A percentile compares a stretch with the other conserved stretches of the same genome.
Conservation (phyloP, 2,888 invertebrate genomes). For the Scrobipalpa costella region DNA sequence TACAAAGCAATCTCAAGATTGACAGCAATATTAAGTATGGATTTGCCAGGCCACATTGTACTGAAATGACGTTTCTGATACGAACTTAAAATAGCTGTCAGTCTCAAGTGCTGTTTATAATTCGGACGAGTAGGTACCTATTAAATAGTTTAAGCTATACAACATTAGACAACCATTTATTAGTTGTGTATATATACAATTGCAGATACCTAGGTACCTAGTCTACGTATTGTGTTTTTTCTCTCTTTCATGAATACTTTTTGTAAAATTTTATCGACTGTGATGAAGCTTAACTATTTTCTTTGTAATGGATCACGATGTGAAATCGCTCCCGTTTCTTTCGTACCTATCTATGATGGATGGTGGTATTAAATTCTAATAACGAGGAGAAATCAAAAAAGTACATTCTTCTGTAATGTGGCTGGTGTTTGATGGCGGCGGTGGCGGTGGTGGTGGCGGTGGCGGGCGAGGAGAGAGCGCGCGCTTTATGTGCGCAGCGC, state of each 20-base stretch:
- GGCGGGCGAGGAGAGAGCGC: not conserved
- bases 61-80: no score
- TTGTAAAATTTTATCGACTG: constrained; percentile 6
- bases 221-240: not conserved
- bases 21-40: no score
- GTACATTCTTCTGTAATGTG: constrained; percentile 1
- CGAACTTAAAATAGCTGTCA: no score
- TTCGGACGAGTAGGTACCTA: no score
- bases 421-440: not conserved
- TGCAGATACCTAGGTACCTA: no score
- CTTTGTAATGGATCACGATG: not conserved
- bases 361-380: constrained; percentile 3
- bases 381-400: constrained; percentile 11
- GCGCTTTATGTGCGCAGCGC: constrained; percentile 7
- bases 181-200: no score
- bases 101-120: no score
- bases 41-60: no score
- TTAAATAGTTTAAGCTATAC: no score
- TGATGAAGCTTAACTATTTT: constrained; percentile 5
- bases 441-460: not conserved
- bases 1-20: no score
- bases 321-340: constrained; percentile 6
- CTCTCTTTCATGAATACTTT: not conserved
- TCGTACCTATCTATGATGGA: constrained; percentile 10
- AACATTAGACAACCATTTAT: no score